Evolutionary conservation across 2,797 vertebrate species (phyloP), one percentile per base, ranked within the genome.

Genomic region (Ctenopoma kingsleyae): DNA sequence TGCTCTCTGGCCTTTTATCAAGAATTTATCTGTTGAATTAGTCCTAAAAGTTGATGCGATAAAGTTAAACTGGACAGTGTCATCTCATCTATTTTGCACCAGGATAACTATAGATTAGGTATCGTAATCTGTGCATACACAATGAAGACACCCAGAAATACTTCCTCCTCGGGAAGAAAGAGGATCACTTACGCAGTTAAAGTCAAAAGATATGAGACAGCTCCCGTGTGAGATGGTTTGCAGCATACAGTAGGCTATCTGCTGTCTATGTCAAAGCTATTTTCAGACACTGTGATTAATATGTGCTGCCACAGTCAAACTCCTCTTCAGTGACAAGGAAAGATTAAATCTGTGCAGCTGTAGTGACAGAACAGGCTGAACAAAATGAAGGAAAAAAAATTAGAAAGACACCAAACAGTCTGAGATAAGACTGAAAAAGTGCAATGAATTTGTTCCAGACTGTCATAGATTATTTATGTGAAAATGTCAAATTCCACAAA

Each of bases 211-310:
- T 16, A 2, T 46, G 20, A 65, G 50, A 49, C 58, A 70, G 32
- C 19, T 23, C 35, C 35, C 38, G 59, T 38, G 19, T 74, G 47
- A 53, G 49, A 66, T 30, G 23, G 32, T 55, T 61, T 56, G 19
- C 59, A 68, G 62, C 35, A 25, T 1, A 51, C 46, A 19, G 19
- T 70, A 12, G 38, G 38, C 38, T 40, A 71, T 80, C 69, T 77
- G 55, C 56, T 68, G 51, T 74, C 58, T 76, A 56, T 80, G 74
- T 56, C 56, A 58, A 51, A 83, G 69, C 70, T 83, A 83, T 82
- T 81, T 83, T 66, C 50, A 74, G 74, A 61, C 47, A 25, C 61
- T n/a, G 62, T 63, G 84, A 85, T 61, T 61, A 71, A 74, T 78
- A 64, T 27, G 32, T 32, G 22, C 44, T 76, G 49, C 27, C 41